Evolutionary conservation across 2,797 vertebrate species (phyloP), one percentile per base, ranked within the genome.

Genomic region (Dallia pectoralis): DNA sequence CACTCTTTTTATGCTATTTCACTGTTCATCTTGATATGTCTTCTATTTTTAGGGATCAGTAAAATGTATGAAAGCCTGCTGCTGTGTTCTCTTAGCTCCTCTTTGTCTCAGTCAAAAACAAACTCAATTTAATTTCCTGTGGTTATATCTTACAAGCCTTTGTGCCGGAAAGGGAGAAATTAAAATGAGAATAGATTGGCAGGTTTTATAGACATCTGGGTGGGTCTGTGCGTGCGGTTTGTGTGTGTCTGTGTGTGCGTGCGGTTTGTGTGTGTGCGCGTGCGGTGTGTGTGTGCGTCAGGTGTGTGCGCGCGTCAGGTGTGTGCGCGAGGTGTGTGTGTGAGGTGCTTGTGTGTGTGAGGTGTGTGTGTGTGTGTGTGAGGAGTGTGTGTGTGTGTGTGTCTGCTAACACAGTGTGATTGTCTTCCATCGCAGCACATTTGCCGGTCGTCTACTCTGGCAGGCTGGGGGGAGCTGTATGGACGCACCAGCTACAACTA

Each of bases 401-500:
- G 27, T 11, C 40, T 61, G 1, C 40, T 0, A 18, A 48, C 32
- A 40, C 71, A 19, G 36, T 29, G 4, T 48, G 1, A 0, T 67
- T 74, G 72, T 69, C 74, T 40, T 51, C 66, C 48, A 3, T 81
- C 82, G 15, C 87, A 99, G 97, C 97, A 99, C 85, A 97, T 99
- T 70, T 99, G 97, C 87, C 94, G 97, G 64, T 99, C 97, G 0
- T 97, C 97, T 69, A 99, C 97, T 0, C 89, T 99, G 85, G 97
- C 97, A 0, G 97, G 97, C 71, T 99, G 97, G 97, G 97, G 97
- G 40, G 97, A 99, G 86, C 88, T 99, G 70, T 99, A 99, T 4
- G 97, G 97, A 81, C 96, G 97, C 64, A 98, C 97, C 0, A 95
- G 97, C 72, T 99, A 98, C 91, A 99, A 99, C 89, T 99, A 99